Evolutionary conservation across 2,113 vertebrate genomes (phyloP), one percentile per base, ranked within the genome.

Genomic region (Anoplopoma fimbria): DNA sequence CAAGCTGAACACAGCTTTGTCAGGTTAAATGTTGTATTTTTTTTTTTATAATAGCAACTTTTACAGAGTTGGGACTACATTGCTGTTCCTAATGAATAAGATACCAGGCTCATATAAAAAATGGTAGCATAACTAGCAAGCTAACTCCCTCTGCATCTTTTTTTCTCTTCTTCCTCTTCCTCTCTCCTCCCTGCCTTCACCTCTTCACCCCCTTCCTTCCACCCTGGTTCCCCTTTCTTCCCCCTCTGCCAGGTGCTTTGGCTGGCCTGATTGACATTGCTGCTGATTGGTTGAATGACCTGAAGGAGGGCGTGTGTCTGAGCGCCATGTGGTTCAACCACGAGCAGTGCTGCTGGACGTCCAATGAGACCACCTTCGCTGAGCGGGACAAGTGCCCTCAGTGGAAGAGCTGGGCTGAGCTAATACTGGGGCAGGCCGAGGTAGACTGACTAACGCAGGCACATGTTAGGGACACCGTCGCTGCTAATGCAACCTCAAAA

Each of bases 381-480:
- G 98, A 99, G 92, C 93, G 98, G 82, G 98, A 99, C 94, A 99
- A 99, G 89, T 99, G 98, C 93, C 98, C 98, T 0, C 96, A 97
- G 93, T 99, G 98, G 98, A 98, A 99, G 91, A 98, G 97, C n/a
- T 99, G 98, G 98, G 98, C 98, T 45, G 98, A 99, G 84, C 94
- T 99, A 69, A 99, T 99, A 89, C 96, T 99, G 88, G 97, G 98
- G 49, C 98, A 99, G 94, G 98, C 97, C 0, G 97, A 99, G 95
- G 98, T 98, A 93, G 94, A 96, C 1, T 60, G 17, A 33, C 34
- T 25, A n/a, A n/a, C 9, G 21, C 58, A 1, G 58, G 58, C 8
- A 62, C 17, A 23, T 36, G 60, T 21, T 6, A 2, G 31, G 17
- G 9, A 34, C 60, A 2, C 14, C 34, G 1, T 3, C 57, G 9